Conservation (phyloP, 2,888 invertebrate species). For the Watsonalla binaria region DNA sequence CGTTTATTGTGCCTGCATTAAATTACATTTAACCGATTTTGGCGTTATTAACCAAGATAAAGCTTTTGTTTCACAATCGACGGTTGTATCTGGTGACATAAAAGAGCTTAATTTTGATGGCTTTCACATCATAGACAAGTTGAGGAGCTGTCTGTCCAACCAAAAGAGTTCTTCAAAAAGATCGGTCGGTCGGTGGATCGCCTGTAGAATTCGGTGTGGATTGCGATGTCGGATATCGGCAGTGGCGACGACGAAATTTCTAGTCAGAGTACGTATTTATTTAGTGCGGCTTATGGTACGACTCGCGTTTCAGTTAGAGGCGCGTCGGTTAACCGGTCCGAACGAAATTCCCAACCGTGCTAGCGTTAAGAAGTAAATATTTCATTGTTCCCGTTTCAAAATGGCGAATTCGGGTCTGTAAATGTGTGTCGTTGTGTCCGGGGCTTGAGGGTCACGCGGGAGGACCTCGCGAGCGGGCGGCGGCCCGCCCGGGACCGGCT, state of each 20-base stretch:
- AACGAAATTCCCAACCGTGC: conserved; percentile 44
- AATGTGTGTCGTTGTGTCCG: conserved; percentile 27
- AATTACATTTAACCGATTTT: too few relatives aligned
- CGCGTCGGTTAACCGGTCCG: conserved; percentile 43
- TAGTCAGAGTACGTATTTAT: conserved; percentile 85
- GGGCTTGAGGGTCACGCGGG: conserved; percentile 22
- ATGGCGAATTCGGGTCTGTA: conserved; percentile 70
- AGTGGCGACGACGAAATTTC: conserved; percentile 88
- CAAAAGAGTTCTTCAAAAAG: conserved; percentile 56
- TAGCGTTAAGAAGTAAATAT: conserved; percentile 73
- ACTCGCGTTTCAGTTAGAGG: conserved; percentile 36
- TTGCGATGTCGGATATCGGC: conserved; percentile 88
- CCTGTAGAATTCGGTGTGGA: conserved; percentile 75
- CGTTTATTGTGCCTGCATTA: too few relatives aligned
- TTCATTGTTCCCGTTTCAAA: conserved; percentile 78
- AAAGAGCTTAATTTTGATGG: conserved; percentile 58
- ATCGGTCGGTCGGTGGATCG: conserved; percentile 73
- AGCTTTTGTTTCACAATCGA: not conserved
- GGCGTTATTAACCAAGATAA: too few relatives aligned
- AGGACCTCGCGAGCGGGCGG: conserved; percentile 31
- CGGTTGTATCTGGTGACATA: conserved; percentile 13
- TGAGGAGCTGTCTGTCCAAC: conserved; percentile 45
- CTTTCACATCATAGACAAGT: conserved; percentile 64
- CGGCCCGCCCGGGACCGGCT: conserved; percentile 56
- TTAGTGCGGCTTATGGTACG: conserved; percentile 43